These are phyloP conservation scores for Emys orbicularis DNA, from an alignment of 2,797 vertebrate species.

Conservation along the genomic window DNA sequence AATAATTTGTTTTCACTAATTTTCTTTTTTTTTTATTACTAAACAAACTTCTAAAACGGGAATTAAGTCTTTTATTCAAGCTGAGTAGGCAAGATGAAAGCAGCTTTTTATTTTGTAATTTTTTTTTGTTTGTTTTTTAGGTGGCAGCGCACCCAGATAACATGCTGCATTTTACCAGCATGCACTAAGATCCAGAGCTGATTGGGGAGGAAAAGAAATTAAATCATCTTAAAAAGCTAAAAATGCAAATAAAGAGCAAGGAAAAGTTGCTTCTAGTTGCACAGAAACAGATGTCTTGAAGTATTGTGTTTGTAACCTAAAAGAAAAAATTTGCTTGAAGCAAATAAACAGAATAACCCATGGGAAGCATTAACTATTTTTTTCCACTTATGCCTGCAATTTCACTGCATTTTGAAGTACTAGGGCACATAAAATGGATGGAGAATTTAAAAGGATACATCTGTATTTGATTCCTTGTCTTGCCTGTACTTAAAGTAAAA, in stretches of 20 bases:
- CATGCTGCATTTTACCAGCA: neutral
- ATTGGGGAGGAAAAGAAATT: neutral
- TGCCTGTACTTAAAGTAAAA: neutral
- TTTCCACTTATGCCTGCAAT: neutral
- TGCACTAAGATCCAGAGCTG: neutral
- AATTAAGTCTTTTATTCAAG: neutral
- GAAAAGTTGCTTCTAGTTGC: neutral
- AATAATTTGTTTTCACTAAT: conserved; percentile 21
- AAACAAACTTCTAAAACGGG: neutral
- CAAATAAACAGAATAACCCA: neutral
- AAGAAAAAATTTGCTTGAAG: neutral
- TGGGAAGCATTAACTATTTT: neutral
- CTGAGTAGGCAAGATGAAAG: neutral
- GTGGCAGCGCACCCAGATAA: neutral
- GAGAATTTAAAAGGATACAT: neutral
- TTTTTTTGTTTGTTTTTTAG: neutral
- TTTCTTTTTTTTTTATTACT: conserved; percentile 9
- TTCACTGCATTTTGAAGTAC: neutral
- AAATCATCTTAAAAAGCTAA: neutral
- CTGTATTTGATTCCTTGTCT: neutral
- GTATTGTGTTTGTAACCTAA: neutral
- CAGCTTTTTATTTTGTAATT: neutral
- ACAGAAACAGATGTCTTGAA: neutral
- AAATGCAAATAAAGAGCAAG: neutral
- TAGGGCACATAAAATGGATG: neutral